Base-by-base conservation (phyloP, 2,797 vertebrate genomes). In the Phrynocephalus guinanensis region DNA sequence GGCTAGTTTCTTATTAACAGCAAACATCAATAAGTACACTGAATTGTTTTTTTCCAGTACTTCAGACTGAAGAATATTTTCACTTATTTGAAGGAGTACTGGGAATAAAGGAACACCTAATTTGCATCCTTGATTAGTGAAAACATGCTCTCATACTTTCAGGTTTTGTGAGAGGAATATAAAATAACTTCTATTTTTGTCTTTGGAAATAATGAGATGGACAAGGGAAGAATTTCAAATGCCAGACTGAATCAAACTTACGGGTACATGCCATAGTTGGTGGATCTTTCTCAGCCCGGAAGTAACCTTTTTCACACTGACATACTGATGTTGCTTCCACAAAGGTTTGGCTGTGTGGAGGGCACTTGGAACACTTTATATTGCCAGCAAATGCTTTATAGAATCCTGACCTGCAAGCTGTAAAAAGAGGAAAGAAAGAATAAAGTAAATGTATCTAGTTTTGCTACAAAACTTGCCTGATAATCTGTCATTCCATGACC, bases 231-330 rank as follows among this genome's bases (percentile, higher is more conserved):
- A 92, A 86, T 0, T 92, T 28, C 70, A 92, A 91, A 52, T 48
- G 78, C 0, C 22, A 85, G 4, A 83, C 87, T 48, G 4, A 70
- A 81, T 92, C 63, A 94, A 83, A 97, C 99, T 98, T 96, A 99
- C 98, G 97, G 94, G 98, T 99, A 92, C 98, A 99, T 87, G 98
- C 98, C 98, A 99, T 99, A 9, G 98, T 98, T 70, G 98, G 97
- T 44, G 98, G 98, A 91, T 99, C 98, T 95, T 98, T 98, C 88
- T 98, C 97, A 50, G 98, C 97, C 92, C 98, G 96, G 97, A 97
- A 99, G 95, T 98, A 99, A 84, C 97, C 97, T 38, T 98, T 98
- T 93, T 99, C 98, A 95, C 98, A 99, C 87, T 97, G 97, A 93
- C 98, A 99, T 83, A 98, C 92, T 18, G 97, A 95, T 33, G 98